These are phyloP conservation scores for Troglohyphantes excavatus DNA, from an alignment of 2,888 invertebrate species.

Conservation along the genomic window DNA sequence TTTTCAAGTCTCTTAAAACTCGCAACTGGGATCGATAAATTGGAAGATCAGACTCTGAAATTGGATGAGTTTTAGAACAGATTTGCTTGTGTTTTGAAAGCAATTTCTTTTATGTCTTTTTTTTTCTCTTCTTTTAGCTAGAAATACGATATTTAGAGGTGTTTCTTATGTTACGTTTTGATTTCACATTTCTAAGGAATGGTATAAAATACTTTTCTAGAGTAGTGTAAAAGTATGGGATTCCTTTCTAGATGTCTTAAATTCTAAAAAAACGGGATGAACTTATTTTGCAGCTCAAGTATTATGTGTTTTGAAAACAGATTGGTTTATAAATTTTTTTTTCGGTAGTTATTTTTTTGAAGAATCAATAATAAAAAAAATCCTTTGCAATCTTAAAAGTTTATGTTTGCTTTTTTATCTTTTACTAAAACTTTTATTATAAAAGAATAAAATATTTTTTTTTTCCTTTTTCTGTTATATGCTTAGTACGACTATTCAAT, in stretches of 20 bases:
- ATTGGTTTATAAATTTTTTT: constrained; percentile 36
- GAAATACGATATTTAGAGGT: constrained; percentile 19
- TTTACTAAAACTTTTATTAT: too few relatives aligned
- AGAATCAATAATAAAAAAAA: too few relatives aligned
- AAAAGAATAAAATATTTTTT: too few relatives aligned
- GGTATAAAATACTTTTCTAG: neutral
- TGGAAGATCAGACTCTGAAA: constrained; percentile 44
- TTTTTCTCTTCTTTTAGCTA: neutral
- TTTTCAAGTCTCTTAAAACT: constrained; percentile 31
- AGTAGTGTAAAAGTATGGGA: neutral
- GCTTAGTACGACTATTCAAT: too few relatives aligned
- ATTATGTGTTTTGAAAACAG: constrained; percentile 39
- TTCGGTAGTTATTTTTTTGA: too few relatives aligned
- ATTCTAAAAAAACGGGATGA: constrained; percentile 7
- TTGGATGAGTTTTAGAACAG: constrained; percentile 44
- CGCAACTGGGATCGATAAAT: constrained; percentile 40
- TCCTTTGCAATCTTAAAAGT: too few relatives aligned
- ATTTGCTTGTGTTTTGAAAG: constrained; percentile 20
- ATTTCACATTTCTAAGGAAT: constrained; percentile 37
- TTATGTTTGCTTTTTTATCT: too few relatives aligned
- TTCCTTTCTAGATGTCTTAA: neutral
- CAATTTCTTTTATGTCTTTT: constrained; percentile 23
- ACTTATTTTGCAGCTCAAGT: constrained; percentile 42
- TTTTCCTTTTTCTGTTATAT: too few relatives aligned
- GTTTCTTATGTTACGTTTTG: constrained; percentile 15